phyloP scores from a whole-genome alignment of 2,797 vertebrate species.

The Danio albolineatus region DNA sequence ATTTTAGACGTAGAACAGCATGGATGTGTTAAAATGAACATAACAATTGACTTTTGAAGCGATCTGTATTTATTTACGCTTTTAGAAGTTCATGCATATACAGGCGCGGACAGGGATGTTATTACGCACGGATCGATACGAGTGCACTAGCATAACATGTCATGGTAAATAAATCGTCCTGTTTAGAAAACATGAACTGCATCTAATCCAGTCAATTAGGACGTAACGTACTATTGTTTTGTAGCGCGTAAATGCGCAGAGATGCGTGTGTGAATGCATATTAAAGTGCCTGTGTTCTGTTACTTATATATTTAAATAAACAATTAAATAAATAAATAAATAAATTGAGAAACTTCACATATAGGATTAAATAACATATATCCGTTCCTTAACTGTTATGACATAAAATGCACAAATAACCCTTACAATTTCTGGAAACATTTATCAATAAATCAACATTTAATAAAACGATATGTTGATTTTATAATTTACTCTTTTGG shows the following conservation, averaged over 20 bases:
- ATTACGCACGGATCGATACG: neutral
- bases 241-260: neutral
- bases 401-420: no score
- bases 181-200: neutral
- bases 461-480: neutral
- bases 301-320: neutral
- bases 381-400: no score
- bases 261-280: neutral
- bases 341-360: no score
- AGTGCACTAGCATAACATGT: neutral
- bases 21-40: neutral
- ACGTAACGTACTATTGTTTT: conserved; percentile 7
- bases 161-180: neutral
- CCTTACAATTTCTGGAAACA: neutral
- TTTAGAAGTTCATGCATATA: neutral
- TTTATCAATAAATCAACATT: neutral
- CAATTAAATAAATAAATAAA: no score
- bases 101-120: neutral
- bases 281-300: neutral
- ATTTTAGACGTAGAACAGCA: neutral
- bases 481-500: neutral
- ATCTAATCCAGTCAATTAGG: neutral
- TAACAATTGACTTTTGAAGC: conserved; percentile 1
- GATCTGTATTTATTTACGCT: neutral
- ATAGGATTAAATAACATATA: no score